phyloP scores from a whole-genome alignment of 1,140 invertebrate genomes.

The Acromyrmex charruanus region DNA sequence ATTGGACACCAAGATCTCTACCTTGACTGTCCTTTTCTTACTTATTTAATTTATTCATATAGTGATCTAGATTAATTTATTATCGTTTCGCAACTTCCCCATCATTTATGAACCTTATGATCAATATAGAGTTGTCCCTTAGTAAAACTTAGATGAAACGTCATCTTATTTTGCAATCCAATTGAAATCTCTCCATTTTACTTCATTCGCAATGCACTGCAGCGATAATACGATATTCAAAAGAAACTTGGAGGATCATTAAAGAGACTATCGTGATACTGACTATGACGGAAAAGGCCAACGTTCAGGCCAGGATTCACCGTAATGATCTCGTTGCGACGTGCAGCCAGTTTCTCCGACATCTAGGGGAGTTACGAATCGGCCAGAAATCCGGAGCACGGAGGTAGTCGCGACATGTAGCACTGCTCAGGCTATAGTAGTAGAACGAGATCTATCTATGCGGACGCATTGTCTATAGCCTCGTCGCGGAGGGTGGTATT shows the following conservation, averaged over 20 bases:
- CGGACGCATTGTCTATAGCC: constrained; percentile 81
- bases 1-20: too few species aligned
- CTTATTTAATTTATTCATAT: too few species aligned
- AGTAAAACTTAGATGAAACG: background rate
- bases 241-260: constrained; percentile 34
- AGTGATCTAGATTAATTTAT: too few species aligned
- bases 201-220: background rate
- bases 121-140: background rate
- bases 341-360: constrained; percentile 26
- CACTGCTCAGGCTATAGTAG: constrained; percentile 56
- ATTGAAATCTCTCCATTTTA: background rate
- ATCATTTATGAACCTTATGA: background rate
- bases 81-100: too few species aligned
- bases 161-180: background rate
- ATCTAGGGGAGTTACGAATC: constrained; percentile 65
- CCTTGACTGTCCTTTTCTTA: too few species aligned
- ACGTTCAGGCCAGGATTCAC: constrained; percentile 24
- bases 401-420: constrained; percentile 62
- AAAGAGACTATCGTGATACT: constrained; percentile 7
- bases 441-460: constrained; percentile 79
- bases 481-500: constrained; percentile 82
- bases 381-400: constrained; percentile 60
- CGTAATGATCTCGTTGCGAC: constrained; percentile 54
- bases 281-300: background rate
- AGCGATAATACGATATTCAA: background rate